A percentile compares a stretch with the other conserved stretches of the same genome.
These are phyloP conservation scores for Nemoura dubitans DNA, from an alignment of 2,888 invertebrate species.

Conservation along the genomic window DNA sequence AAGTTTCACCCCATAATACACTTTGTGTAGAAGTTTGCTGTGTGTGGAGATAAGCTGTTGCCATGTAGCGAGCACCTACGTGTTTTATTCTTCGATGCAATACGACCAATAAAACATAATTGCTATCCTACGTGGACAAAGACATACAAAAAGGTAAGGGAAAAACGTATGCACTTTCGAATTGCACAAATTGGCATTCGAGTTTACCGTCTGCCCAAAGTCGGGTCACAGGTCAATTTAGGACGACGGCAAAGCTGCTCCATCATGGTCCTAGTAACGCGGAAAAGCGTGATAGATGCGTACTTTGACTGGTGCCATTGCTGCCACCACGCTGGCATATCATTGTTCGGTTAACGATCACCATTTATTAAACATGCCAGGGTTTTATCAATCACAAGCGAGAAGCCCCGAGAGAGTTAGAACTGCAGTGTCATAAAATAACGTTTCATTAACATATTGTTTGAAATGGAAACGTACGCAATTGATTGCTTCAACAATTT, in stretches of 20 bases:
- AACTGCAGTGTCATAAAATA: background rate
- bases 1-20: background rate
- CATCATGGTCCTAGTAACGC: background rate
- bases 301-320: background rate
- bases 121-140: background rate
- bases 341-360: background rate
- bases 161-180: background rate
- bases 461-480: background rate
- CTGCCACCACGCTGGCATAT: background rate
- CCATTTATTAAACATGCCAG: background rate
- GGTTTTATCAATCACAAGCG: background rate
- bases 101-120: background rate
- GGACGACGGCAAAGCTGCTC: background rate
- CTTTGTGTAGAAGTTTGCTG: background rate
- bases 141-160: background rate
- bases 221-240: background rate
- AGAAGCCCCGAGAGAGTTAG: background rate
- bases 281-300: too few species aligned
- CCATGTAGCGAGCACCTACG: background rate
- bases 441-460: background rate
- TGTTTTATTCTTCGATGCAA: background rate
- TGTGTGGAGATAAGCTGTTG: too few species aligned
- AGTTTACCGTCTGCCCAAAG: background rate
- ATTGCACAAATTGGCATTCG: background rate
- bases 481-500: background rate